Conservation (phyloP, 2,888 invertebrate genomes). For the Chaitophorus viminalis region DNA sequence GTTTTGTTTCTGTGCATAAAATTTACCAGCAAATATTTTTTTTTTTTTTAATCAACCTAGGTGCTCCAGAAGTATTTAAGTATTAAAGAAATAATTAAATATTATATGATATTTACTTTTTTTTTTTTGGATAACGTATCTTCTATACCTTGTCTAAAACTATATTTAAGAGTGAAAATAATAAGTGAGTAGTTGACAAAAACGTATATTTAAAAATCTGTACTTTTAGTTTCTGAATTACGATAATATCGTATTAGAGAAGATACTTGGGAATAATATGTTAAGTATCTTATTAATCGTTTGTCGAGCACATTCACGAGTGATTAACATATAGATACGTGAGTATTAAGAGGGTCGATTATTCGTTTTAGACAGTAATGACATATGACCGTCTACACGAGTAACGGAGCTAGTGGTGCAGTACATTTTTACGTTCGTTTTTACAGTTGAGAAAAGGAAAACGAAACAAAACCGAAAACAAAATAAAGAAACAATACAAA, state of each 20-base stretch:
- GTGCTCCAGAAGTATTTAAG: not conserved
- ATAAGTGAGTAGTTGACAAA: no score
- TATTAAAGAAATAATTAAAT: not conserved
- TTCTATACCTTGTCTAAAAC: not conserved
- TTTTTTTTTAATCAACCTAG: not conserved
- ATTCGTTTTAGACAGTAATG: slow-evolving; percentile 20
- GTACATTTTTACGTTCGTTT: slow-evolving; percentile 24
- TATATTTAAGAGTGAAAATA: not conserved
- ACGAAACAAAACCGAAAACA: not conserved
- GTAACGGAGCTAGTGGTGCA: not conserved
- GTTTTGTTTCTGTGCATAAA: not conserved
- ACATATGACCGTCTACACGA: not conserved
- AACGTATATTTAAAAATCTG: no score
- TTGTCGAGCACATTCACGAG: not conserved
- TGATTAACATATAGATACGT: not conserved
- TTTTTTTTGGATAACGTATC: not conserved
- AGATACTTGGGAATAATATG: no score
- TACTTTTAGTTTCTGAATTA: not conserved
- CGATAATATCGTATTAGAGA: not conserved
- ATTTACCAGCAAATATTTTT: not conserved
- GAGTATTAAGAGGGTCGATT: slow-evolving; percentile 17
- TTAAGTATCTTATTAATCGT: not conserved
- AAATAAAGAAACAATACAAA: slow-evolving; percentile 37
- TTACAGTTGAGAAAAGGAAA: slow-evolving; percentile 3
- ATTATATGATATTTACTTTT: not conserved